Conservation (phyloP, 2,888 invertebrate genomes). For the Drosophila sordidapex region DNA sequence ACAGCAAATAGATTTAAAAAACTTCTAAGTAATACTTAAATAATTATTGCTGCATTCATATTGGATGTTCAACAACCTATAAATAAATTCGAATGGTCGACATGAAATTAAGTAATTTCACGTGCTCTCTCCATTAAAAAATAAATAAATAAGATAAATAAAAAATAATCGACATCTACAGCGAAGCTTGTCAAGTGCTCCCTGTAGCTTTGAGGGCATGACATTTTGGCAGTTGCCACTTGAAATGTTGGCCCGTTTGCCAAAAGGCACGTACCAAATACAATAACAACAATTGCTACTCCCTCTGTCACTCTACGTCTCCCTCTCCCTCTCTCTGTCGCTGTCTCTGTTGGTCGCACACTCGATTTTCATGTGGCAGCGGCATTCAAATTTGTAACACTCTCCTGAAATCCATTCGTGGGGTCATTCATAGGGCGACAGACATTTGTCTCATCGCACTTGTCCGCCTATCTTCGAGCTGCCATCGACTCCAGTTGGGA, state of each 20-base stretch:
- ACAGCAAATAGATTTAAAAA: background rate
- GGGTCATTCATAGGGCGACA: slow-evolving; percentile 47
- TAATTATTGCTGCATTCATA: background rate
- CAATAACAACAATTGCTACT: slow-evolving; percentile 34
- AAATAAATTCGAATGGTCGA: slow-evolving; percentile 60
- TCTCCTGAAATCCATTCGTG: slow-evolving; percentile 61
- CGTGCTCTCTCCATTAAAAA: slow-evolving; percentile 17
- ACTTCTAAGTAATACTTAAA: background rate
- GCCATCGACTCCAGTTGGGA: slow-evolving; percentile 11
- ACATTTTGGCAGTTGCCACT: slow-evolving; percentile 65
- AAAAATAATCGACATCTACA: background rate
- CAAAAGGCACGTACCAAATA: slow-evolving; percentile 65
- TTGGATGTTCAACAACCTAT: slow-evolving; percentile 22
- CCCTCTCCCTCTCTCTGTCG: background rate
- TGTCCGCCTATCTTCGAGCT: slow-evolving; percentile 30
- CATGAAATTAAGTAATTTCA: slow-evolving; percentile 59
- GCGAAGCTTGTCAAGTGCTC: slow-evolving; percentile 10
- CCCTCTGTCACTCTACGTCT: background rate
- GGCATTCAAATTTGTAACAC: slow-evolving; percentile 68
- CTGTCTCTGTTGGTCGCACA: background rate
- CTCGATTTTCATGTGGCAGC: slow-evolving; percentile 42
- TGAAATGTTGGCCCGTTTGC: slow-evolving; percentile 63
- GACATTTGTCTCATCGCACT: slow-evolving; percentile 42
- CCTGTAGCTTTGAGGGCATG: slow-evolving; percentile 23
- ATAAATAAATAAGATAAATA: slow-evolving; percentile 1